Evolutionary conservation across 2,113 vertebrate species (phyloP).

Genomic region (Acrocephalus arundinaceus): DNA sequence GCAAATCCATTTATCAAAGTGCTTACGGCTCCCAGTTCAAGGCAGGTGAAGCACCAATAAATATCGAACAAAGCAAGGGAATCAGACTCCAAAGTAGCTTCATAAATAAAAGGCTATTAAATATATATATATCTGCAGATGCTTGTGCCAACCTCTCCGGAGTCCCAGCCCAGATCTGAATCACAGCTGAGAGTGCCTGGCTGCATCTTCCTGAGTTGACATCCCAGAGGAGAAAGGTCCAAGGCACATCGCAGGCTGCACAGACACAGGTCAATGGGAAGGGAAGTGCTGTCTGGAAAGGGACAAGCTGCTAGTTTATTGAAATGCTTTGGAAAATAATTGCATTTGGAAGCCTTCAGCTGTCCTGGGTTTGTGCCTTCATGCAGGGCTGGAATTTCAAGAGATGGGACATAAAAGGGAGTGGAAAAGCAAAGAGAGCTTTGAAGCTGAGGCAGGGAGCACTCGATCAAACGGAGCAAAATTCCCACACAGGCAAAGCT

Average conservation of each 20-base stretch:
- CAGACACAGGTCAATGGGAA: background rate
- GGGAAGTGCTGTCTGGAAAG: constrained; percentile 2
- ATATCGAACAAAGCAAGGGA: background rate
- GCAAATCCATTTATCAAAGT: constrained; percentile 38
- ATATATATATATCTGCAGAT: background rate
- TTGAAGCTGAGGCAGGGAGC: background rate
- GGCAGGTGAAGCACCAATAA: constrained; percentile 2
- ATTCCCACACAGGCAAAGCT: background rate
- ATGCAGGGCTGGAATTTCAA: background rate
- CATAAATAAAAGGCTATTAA: constrained; percentile 49
- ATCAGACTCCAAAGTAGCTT: background rate
- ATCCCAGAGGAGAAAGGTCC: background rate
- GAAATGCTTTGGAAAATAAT: constrained; percentile 5
- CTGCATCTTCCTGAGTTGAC: background rate
- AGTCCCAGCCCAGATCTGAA: background rate
- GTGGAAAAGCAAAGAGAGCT: background rate
- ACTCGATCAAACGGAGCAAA: fast-evolving
- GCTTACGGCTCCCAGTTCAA: background rate
- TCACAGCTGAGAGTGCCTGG: background rate
- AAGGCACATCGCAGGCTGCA: background rate
- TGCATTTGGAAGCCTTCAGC: constrained; percentile 6
- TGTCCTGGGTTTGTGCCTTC: background rate
- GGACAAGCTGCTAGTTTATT: background rate
- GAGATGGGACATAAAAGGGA: constrained; percentile 15
- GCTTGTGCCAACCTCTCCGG: background rate